Conservation (phyloP, 2,113 vertebrate species). For the Rhegmatorhina hoffmannsi region DNA sequence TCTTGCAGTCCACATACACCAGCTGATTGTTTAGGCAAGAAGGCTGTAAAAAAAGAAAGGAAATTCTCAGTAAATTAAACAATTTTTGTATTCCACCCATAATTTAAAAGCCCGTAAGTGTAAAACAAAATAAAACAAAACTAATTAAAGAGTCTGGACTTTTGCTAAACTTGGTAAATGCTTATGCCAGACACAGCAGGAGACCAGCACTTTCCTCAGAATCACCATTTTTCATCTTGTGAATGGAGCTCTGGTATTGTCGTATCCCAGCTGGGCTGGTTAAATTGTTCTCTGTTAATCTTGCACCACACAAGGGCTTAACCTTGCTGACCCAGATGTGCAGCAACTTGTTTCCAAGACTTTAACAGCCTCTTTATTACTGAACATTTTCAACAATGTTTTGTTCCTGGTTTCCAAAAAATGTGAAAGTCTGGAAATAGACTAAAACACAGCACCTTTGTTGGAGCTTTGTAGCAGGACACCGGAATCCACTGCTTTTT, state of each 20-base stretch:
- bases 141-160: not conserved
- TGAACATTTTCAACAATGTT: not conserved
- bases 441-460: conserved; percentile 76
- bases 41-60: conserved; percentile 73
- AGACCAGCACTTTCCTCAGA: not conserved
- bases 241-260: not conserved
- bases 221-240: not conserved
- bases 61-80: not conserved
- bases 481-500: conserved; percentile 89
- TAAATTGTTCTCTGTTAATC: not conserved
- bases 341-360: not conserved
- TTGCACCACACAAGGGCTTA: not conserved
- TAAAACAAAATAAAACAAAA: not conserved
- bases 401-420: not conserved
- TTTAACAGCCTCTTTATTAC: not conserved
- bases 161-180: not conserved
- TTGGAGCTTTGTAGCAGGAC: conserved; percentile 86
- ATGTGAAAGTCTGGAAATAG: not conserved
- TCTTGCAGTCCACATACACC: conserved; percentile 90
- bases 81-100: not conserved
- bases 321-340: not conserved
- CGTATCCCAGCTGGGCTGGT: not conserved
- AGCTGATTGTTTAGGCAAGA: conserved; percentile 89
- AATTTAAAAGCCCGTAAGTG: not conserved
- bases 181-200: not conserved